Percentiles rank a stretch among this genome's conserved stretches.
phyloP scores from a whole-genome alignment of 2,797 vertebrate species.

The Otolemur crassicaudatus region DNA sequence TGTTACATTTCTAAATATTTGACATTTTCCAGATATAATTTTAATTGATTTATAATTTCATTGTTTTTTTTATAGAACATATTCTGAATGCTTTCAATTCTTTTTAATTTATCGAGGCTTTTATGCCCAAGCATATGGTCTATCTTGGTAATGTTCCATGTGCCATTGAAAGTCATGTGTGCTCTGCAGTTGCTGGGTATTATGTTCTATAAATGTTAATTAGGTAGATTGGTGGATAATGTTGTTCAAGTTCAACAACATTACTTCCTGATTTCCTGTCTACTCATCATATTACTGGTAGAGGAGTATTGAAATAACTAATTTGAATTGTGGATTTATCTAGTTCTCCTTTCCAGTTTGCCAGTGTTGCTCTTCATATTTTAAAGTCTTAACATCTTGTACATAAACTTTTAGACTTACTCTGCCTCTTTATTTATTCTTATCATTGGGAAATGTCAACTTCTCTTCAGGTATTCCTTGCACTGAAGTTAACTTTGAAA shows the following conservation, averaged over 20 bases:
- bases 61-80: conserved; percentile 6
- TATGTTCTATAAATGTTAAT: conserved; percentile 40
- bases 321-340: not conserved
- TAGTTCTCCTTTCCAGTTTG: not conserved
- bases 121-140: not conserved
- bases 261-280: not conserved
- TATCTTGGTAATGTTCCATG: not conserved
- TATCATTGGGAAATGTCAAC: not conserved
- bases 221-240: not conserved
- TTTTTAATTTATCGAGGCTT: conserved; percentile 15
- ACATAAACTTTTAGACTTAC: not conserved
- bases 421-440: not conserved
- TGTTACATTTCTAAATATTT: conserved; percentile 14
- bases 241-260: not conserved
- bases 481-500: not conserved
- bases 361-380: not conserved
- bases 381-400: not conserved
- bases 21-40: not conserved
- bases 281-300: not conserved
- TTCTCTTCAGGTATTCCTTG: not conserved
- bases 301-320: not conserved
- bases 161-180: not conserved
- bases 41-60: not conserved
- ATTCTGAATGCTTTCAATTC: not conserved
- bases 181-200: not conserved